Evolutionary conservation across 2,888 invertebrate species (phyloP), one percentile per base, ranked within the genome.

Genomic region (Chydorus sphaericus): DNA sequence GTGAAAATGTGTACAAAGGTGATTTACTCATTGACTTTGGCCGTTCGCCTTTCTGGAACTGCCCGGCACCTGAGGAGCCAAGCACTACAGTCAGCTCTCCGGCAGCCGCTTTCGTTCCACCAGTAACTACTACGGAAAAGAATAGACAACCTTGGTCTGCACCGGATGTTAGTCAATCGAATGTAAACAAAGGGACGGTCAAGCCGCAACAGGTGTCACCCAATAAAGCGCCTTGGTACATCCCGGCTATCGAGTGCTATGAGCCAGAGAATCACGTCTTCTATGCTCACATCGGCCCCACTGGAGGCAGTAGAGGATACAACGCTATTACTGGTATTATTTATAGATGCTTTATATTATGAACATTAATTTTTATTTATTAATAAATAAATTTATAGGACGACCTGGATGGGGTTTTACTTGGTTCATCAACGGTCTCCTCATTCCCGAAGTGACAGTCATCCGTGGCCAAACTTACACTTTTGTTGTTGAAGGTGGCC

Each of bases 381-480:
- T 33, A 44, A 23, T 44, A 23, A 44, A 44, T 20, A 5, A n/a
- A n/a, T 62, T 62, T 62, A 30, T 63, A 89, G 90, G 90, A 60
- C 88, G 89, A 69, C 89, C 90, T 18, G 91, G 91, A 33, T 89
- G 89, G 87, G 90, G 90, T 57, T 86, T 91, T 60, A 85, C 88
- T 18, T 92, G 89, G 89, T 93, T 89, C 73, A 81, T 93, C 66
- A 91, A 93, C 71, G 90, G 90, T 65, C 75, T 82, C 61, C 77
- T 93, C 20, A 88, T 91, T 61, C 93, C 93, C 0, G 91, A 92
- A 71, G 73, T 93, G 30, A 85, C 83, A 54, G 84, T 93, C 59
- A 87, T 89, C 67, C 75, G 91, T 48, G 91, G 90, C 2, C 79
- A 82, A 66, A 87, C 83, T 0, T 91, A 92, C 71, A 84, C 82